phyloP scores from a whole-genome alignment of 2,888 invertebrate species.

The Labia minor region DNA sequence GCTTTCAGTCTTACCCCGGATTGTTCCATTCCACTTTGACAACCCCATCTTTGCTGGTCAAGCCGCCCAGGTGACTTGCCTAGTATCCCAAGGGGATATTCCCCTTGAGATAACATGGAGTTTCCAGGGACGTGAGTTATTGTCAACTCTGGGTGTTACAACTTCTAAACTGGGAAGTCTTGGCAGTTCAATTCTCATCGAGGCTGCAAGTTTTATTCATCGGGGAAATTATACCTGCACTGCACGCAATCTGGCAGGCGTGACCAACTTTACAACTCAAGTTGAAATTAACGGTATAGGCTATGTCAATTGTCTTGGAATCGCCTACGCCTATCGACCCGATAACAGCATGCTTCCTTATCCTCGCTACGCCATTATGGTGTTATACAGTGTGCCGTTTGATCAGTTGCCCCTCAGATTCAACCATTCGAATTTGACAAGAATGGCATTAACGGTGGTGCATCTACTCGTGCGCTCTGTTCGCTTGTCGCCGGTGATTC shows the following conservation, averaged over 20 bases:
- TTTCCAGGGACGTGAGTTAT: constrained; percentile 39
- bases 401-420: constrained; percentile 41
- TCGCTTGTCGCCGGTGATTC: constrained; percentile 32
- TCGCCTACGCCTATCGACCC: not conserved
- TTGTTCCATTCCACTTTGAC: constrained; percentile 68
- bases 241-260: constrained; percentile 34
- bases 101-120: constrained; percentile 46
- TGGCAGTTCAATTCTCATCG: constrained; percentile 41
- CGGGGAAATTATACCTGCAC: constrained; percentile 37
- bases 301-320: not conserved
- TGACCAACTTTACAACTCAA: constrained; percentile 31
- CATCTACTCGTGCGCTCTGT: constrained; percentile 41
- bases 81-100: constrained; percentile 49
- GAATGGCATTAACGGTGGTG: constrained; percentile 42
- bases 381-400: constrained; percentile 20
- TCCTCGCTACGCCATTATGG: not conserved
- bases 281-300: constrained; percentile 24
- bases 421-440: constrained; percentile 43
- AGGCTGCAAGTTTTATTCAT: constrained; percentile 28
- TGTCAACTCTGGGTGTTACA: constrained; percentile 32
- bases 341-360: constrained; percentile 8
- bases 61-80: constrained; percentile 62
- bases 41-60: constrained; percentile 66
- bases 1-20: constrained; percentile 54
- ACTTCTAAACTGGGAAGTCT: constrained; percentile 39